Evolutionary conservation across 2,888 invertebrate species (phyloP), one percentile per base, ranked within the genome.

Genomic region (Hydriomena furcata): DNA sequence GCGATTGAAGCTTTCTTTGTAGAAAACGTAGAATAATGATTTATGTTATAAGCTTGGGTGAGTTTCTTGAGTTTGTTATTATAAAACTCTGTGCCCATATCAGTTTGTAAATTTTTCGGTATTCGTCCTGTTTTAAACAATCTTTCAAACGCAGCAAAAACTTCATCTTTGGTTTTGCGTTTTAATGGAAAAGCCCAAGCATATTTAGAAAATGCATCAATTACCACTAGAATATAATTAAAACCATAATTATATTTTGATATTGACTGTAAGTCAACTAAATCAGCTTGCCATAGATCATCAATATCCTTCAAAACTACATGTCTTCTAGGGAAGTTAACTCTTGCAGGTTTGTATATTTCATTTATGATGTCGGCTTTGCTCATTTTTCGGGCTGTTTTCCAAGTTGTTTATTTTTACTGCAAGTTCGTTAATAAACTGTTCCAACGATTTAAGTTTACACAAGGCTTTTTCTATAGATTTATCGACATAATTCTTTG

Each of bases 151-250:
- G 38, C 38, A 12, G 3, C 4, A 17, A 7, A 20, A 1, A 44
- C 28, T 11, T 13, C 10, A 21, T 35, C 28, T 40, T 44, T 40
- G 6, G 32, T 40, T 35, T 50, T 50, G 7, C 7, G 13, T 20
- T 50, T 44, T 0, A 50, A 7, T 1, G 50, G 35, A 11, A 6
- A 7, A n/a, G 20, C 1, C 50, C 44, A 50, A 24, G 30, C 44
- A 40, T 30, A 50, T 7, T 50, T 50, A 3, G 50, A 50, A 44
- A 50, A 50, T 13, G 38, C 10, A 36, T 50, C 50, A 7, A 50
- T 50, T 6, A 44, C 23, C 4, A 12, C 30, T 7, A 50, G 31
- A 7, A 50, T 36, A 21, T 30, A 50, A 2, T 17, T 50, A 24
- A 24, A 20, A 8, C 12, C 13, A 20, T 1, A 4, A 10, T 38